Evolutionary conservation across 2,797 vertebrate genomes (phyloP), one percentile per base, ranked within the genome.

Genomic region (Propithecus deckenii): DNA sequence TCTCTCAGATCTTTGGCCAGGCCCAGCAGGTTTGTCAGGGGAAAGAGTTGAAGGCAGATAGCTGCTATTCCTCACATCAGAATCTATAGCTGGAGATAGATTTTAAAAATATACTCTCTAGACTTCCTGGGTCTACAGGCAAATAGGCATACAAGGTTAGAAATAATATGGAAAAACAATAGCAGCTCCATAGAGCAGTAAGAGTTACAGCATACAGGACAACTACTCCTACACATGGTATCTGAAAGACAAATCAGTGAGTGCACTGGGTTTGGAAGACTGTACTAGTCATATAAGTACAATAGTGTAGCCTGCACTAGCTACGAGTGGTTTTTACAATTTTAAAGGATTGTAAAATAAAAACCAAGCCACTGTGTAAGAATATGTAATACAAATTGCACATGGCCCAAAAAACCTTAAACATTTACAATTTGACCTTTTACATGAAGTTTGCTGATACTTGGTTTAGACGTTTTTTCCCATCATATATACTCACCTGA

Each of bases 1-100:
- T 98, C 91, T 97, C 95, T 98, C 96, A 98, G 98, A 98, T 98
- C 96, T 98, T 80, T 69, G 72, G 98, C 98, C 98, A 98, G 96
- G 85, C 96, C 91, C 35, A 5, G 97, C 97, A 98, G 98, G 97
- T 98, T 97, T 95, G 96, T 96, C 91, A 86, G 89, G 90, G 87
- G 13, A 35, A 28, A n/a, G 86, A 96, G 95, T 78, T 93, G 94
- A 95, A 97, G 86, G 96, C 79, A 74, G 67, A 96, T 95, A 94
- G 97, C 98, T 98, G 97, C 96, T 97, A 94, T 97, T 98, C 96
- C 89, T 98, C 97, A 97, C 97, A 98, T 97, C 92, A 98, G 97
- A 98, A 97, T 96, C 78, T 96, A 95, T 79, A 95, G 95, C 97
- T 92, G 83, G 94, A 89, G 96, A 97, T 84, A 97, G 94, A 98